Base-by-base conservation (phyloP, 1,140 invertebrate genomes). In the Hestina assimilis region DNA sequence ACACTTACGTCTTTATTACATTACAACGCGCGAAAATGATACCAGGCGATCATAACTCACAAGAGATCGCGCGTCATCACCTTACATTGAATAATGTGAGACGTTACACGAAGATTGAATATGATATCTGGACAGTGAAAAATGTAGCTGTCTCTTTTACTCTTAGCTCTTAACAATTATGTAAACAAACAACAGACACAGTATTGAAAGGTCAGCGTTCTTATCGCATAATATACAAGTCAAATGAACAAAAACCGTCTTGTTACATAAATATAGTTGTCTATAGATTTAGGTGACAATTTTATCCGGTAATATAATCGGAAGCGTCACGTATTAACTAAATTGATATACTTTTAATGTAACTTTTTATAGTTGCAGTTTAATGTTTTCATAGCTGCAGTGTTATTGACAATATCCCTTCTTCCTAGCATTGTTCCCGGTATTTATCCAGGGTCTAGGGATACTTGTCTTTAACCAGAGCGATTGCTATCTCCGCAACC, bases 11-110 rank as follows among this genome's bases (percentile, higher is more conserved):
- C 33, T 38, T 38, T 38, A 17, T 38, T 17, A 7, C 8, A 17
- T 38, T 38, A 14, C 9, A 38, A 38, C 12, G 33, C 33, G 33
- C 33, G 33, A 38, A 38, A 38, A 38, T 38, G 33, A 38, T 38
- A 38, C 33, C 9, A 38, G 33, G 33, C 33, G 14, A 38, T 38
- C 33, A 38, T 38, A 38, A 19, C 33, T 38, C 33, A 19, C 19
- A 14, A 19, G 33, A 19, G 33, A 38, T 38, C 15, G 33, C 15
- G 15, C 33, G 33, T 19, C 33, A 38, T 38, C 17, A 38, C 15
- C 15, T 33, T 33, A 38, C 33, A 38, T 38, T 38, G 33, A 38
- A 38, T 38, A 17, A 38, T 19, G 33, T 19, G 33, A 38, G 33
- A 33, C 12, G 31, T 19, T 20, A 38, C 15, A 17, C 19, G 33